Evolutionary conservation across 2,888 invertebrate genomes (phyloP).

Genomic region (Hetaerina titia): DNA sequence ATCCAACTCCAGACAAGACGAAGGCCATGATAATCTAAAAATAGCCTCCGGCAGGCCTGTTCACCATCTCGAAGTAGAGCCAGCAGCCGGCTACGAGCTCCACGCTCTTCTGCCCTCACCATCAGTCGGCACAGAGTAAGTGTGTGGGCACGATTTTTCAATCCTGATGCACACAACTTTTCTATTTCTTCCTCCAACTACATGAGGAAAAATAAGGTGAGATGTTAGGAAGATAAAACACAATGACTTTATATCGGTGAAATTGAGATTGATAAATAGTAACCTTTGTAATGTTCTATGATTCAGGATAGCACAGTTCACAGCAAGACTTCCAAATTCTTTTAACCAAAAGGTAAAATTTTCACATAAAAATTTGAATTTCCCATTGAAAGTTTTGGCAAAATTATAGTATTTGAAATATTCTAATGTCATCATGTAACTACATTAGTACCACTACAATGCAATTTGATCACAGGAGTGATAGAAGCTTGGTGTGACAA

Average conservation of each 20-base stretch:
- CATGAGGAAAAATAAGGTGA: constrained; percentile 71
- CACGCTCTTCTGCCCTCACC: constrained; percentile 92
- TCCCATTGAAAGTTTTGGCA: background rate
- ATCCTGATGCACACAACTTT: constrained; percentile 86
- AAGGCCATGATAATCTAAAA: constrained; percentile 96
- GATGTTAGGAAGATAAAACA: too few species aligned
- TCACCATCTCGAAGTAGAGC: constrained; percentile 89
- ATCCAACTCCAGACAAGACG: constrained; percentile 96
- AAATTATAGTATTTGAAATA: too few species aligned
- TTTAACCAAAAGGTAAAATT: too few species aligned
- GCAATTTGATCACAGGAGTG: too few species aligned
- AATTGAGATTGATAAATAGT: background rate
- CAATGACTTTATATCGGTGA: too few species aligned
- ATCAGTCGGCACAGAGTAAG: constrained; percentile 93
- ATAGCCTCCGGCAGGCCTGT: constrained; percentile 89
- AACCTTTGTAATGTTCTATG: background rate
- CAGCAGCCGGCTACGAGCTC: constrained; percentile 85
- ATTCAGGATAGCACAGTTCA: too few species aligned
- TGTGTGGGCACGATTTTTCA: constrained; percentile 94
- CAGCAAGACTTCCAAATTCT: too few species aligned
- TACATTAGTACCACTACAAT: too few species aligned
- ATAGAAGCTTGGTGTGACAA: too few species aligned
- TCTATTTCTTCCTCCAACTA: constrained; percentile 94
- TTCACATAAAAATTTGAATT: background rate
- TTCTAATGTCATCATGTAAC: too few species aligned